Base-by-base conservation (phyloP, 2,113 vertebrate genomes). In the Melanocharis versteri region DNA sequence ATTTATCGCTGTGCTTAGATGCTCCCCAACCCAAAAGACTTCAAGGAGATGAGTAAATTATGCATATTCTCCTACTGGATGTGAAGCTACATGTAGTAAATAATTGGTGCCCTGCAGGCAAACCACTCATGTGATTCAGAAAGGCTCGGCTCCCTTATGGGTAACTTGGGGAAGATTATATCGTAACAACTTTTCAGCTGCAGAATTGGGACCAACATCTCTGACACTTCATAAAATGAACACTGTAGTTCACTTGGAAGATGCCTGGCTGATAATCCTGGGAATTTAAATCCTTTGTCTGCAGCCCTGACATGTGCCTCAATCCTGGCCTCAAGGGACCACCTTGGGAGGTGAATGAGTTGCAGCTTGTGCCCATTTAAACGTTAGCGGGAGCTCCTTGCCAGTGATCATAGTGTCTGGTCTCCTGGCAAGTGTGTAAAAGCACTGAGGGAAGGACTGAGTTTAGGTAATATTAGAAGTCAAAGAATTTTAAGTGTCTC, bases 11-110 rank as follows among this genome's bases (percentile, higher is more conserved):
- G 35, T 66, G 85, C 75, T 62, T 83, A 94, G 90, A 58, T 71
- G 22, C 47, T 90, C 85, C 85, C 88, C 85, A 88, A 85, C 68
- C 93, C 70, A 78, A 93, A 96, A 96, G 89, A 97, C 60, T 37
- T 96, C 95, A 97, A 89, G 73, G 70, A 93, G 93, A 89, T 92
- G 83, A 95, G 83, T 96, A 96, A 97, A 92, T 96, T 79, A 92
- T 93, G 91, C 88, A 76, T 95, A 58, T 92, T 93, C 94, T 90
- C 94, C 93, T 90, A 33, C 69, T 94, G 91, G 89, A 96, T 94
- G 95, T 97, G 97, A 96, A 97, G 66, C 93, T 96, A 96, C 96
- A 93, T 73, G 96, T 77, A 91, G 93, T 90, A 93, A 96, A 96
- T 97, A 97, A 97, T 96, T 93, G 92, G 76, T 92, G 95, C 95